Conservation (phyloP, 2,888 invertebrate species). For the Agrilus cyanescens region DNA sequence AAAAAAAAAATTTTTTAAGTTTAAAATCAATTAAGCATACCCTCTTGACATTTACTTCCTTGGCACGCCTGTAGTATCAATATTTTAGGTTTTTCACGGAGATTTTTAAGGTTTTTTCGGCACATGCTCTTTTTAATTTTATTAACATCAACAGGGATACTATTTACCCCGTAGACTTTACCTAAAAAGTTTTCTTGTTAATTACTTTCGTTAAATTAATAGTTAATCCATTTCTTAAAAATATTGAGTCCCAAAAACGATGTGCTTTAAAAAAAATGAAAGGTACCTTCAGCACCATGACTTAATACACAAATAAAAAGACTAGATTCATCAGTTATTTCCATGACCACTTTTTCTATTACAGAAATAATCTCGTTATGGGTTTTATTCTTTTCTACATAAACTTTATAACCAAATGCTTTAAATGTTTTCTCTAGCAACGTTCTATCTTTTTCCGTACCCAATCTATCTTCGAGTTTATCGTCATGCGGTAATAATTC, state of each 20-base stretch:
- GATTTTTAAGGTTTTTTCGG: conserved; percentile 21
- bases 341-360: conserved; percentile 21
- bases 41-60: conserved; percentile 28
- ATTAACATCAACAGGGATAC: conserved; percentile 35
- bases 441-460: conserved; percentile 30
- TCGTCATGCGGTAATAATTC: conserved; percentile 18
- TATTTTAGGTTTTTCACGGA: conserved; percentile 42
- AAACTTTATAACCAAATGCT: conserved; percentile 30
- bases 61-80: conserved; percentile 49
- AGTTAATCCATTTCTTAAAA: conserved; percentile 2
- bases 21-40: conserved; percentile 18
- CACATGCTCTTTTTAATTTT: conserved; percentile 36
- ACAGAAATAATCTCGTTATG: conserved; percentile 22
- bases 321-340: conserved; percentile 27
- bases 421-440: conserved; percentile 28
- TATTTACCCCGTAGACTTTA: conserved; percentile 39
- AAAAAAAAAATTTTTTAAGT: too few relatives aligned
- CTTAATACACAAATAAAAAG: conserved; percentile 36
- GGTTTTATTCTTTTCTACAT: conserved; percentile 23
- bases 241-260: neutral
- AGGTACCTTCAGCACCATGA: conserved; percentile 33
- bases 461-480: conserved; percentile 27
- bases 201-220: too few relatives aligned
- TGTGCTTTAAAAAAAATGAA: neutral
- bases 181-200: conserved; percentile 24